These are phyloP conservation scores for Bubo blakistoni DNA, from an alignment of 2,113 vertebrate genomes.

Conservation along the genomic window DNA sequence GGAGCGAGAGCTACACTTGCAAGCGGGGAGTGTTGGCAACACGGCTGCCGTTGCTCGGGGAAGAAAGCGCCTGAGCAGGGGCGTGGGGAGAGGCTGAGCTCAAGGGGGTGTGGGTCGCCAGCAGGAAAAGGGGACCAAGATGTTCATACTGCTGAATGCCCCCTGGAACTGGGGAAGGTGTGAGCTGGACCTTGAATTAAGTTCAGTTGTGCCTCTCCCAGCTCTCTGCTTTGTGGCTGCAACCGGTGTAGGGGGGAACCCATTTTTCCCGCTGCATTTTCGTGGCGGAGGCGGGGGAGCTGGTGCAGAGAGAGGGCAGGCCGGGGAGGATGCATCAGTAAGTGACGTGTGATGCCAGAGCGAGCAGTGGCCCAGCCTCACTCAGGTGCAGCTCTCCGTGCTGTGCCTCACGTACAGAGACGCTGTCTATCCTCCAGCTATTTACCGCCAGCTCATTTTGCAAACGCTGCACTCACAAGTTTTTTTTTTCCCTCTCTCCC, in stretches of 20 bases:
- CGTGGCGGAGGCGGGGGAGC: neutral
- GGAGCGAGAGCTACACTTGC: neutral
- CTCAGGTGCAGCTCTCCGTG: slow-evolving; percentile 70
- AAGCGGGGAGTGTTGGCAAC: neutral
- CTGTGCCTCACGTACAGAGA: slow-evolving; percentile 65
- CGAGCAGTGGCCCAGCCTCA: slow-evolving; percentile 17
- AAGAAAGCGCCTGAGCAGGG: neutral
- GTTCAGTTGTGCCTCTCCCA: neutral
- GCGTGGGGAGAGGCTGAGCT: neutral
- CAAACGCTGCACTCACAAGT: slow-evolving; percentile 49
- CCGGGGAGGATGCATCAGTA: slow-evolving; percentile 1
- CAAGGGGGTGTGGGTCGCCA: neutral
- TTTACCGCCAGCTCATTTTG: slow-evolving; percentile 68
- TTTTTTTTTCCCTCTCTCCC: neutral
- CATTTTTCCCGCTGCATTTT: neutral
- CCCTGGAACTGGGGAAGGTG: neutral
- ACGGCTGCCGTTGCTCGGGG: neutral
- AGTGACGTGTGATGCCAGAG: slow-evolving; percentile 35
- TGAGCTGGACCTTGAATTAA: neutral
- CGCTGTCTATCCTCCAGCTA: slow-evolving; percentile 65
- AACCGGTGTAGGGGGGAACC: neutral
- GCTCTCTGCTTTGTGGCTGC: neutral
- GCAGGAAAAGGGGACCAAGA: neutral
- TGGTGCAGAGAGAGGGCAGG: neutral
- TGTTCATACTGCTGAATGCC: neutral